Conservation (phyloP, 2,888 invertebrate genomes). For the Hermodice carunculata region DNA sequence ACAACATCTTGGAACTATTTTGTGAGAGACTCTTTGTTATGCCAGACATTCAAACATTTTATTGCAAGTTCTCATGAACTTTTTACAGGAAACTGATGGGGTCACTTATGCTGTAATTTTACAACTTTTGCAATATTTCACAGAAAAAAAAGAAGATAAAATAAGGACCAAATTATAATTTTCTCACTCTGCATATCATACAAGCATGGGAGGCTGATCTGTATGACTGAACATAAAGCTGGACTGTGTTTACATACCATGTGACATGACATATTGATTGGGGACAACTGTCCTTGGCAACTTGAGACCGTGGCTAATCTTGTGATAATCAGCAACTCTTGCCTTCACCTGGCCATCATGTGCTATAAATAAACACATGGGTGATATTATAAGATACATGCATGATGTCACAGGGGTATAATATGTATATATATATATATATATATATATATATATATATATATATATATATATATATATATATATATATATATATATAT, state of each 20-base stretch:
- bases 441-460: too few relatives aligned
- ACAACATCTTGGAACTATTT: too few relatives aligned
- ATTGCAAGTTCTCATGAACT: neutral
- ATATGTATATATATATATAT: neutral
- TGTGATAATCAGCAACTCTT: slow-evolving; percentile 60
- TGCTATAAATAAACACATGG: slow-evolving; percentile 57
- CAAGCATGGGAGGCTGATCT: too few relatives aligned
- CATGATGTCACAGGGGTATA: neutral
- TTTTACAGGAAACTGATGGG: too few relatives aligned
- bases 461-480: too few relatives aligned
- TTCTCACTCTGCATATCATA: too few relatives aligned
- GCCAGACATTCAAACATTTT: neutral
- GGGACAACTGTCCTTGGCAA: slow-evolving; percentile 49
- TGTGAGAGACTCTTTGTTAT: neutral
- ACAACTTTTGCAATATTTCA: too few relatives aligned
- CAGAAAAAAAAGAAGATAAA: too few relatives aligned
- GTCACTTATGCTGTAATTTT: too few relatives aligned
- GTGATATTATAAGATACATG: neutral
- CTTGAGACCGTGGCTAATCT: slow-evolving; percentile 54
- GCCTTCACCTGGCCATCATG: slow-evolving; percentile 61
- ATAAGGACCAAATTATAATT: too few relatives aligned
- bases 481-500: too few relatives aligned
- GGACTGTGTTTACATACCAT: slow-evolving; percentile 12
- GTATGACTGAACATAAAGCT: too few relatives aligned
- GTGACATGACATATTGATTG: slow-evolving; percentile 1